Conservation (phyloP, 2,797 vertebrate genomes). For the Uromys caudimaculatus region DNA sequence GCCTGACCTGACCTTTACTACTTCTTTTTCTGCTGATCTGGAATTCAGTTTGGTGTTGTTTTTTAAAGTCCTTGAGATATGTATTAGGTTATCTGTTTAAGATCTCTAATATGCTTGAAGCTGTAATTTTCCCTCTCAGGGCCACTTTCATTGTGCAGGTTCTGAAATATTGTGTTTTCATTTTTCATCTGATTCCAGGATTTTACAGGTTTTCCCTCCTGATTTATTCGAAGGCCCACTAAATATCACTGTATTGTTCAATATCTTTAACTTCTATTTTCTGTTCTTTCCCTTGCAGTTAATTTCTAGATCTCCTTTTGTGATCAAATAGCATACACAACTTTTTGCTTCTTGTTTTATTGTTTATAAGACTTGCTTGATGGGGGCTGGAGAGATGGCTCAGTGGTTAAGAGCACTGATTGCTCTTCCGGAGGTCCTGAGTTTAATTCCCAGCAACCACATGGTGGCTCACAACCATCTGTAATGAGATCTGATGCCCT, state of each 20-base stretch:
- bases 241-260: neutral
- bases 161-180: neutral
- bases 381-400: too few species aligned
- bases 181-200: neutral
- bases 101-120: neutral
- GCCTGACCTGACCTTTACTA: neutral
- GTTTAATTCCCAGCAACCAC: too few species aligned
- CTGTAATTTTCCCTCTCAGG: neutral
- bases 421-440: too few species aligned
- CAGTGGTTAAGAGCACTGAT: too few species aligned
- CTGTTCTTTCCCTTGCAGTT: neutral
- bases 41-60: neutral
- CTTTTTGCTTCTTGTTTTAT: neutral
- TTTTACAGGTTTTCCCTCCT: neutral
- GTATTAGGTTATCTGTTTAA: neutral
- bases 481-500: too few species aligned
- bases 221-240: neutral
- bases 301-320: neutral
- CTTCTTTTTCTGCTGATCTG: neutral
- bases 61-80: neutral
- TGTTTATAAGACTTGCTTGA: neutral
- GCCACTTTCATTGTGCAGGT: neutral
- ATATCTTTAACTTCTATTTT: neutral
- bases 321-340: neutral
- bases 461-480: too few species aligned